These are phyloP conservation scores for Cheilosia impressa DNA, from an alignment of 2,888 invertebrate genomes.

Conservation along the genomic window DNA sequence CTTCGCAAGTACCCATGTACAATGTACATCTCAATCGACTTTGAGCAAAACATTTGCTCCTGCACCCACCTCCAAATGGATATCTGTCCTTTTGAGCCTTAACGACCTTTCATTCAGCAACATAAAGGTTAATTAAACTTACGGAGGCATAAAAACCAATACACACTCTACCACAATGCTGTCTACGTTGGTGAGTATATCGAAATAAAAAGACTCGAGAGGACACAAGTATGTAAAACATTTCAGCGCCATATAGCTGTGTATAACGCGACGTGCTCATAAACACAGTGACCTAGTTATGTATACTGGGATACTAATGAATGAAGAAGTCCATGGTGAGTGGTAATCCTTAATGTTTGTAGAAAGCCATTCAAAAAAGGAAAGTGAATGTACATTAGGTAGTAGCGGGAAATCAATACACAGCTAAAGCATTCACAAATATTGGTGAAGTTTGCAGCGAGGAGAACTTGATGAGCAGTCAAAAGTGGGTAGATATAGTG, in stretches of 20 bases:
- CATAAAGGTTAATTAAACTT: background rate
- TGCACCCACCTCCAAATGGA: too few relatives aligned
- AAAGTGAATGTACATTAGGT: background rate
- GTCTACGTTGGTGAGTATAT: constrained; percentile 1
- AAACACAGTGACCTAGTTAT: constrained; percentile 1
- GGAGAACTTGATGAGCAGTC: too few relatives aligned
- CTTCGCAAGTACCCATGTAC: too few relatives aligned
- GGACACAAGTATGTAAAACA: background rate
- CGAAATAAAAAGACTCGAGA: background rate
- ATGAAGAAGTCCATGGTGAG: background rate
- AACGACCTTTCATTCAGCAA: constrained; percentile 3
- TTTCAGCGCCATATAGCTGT: background rate
- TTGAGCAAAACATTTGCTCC: background rate
- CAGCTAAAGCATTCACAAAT: too few relatives aligned
- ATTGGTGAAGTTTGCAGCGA: too few relatives aligned
- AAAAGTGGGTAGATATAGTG: too few relatives aligned
- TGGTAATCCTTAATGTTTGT: background rate
- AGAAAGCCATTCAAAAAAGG: background rate
- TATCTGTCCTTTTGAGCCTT: background rate
- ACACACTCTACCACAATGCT: background rate
- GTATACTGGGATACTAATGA: background rate
- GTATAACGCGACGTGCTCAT: background rate
- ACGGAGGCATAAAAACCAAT: background rate
- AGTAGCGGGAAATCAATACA: background rate
- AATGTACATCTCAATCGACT: background rate